Base-by-base conservation (phyloP, 2,888 invertebrate species). In the Synergus itoensis region DNA sequence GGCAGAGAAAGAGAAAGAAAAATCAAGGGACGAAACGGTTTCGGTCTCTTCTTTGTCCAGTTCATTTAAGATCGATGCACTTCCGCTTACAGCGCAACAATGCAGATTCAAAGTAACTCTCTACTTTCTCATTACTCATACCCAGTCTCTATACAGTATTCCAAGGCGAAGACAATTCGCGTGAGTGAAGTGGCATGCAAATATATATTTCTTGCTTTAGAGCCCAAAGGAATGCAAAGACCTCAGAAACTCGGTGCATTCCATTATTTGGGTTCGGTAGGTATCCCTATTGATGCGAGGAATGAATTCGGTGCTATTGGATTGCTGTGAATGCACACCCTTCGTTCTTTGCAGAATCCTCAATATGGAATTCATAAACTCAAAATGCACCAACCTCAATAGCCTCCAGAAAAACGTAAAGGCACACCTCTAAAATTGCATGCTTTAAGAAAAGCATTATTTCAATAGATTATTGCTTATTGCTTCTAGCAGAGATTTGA, bases 41-140 rank as follows among this genome's bases (percentile, higher is more conserved):
- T 77, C 65, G 67, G 53, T n/a, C 73, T 53, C 65, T 77, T 77
- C 79, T 80, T 79, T 80, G 73, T 77, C 76, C 80, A 76, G 77
- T 60, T 81, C 60, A 69, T 81, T 79, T 79, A 78, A 76, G 79
- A 82, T 79, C 77, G 79, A 77, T 80, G 81, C 75, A 81, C 80
- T 81, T 81, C 80, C 84, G 82, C 41, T 78, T 69, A 40, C 63
- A 78, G 78, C 12, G 67, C 77, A 67, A 83, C 83, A 85, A 86
- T 86, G 82, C 77, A 83, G 82, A 82, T 84, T 83, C 82, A 80
- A 84, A 83, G 84, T 84, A 82, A 81, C 83, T 84, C 83, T 82
- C 82, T 60, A 84, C 86, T 85, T 85, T 86, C 85, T 83, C 84
- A 86, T 86, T 86, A 85, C 83, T 86, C 84, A 86, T 85, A 82